These are phyloP conservation scores for Phengaris alcon DNA, from an alignment of 2,888 invertebrate species.

Conservation along the genomic window DNA sequence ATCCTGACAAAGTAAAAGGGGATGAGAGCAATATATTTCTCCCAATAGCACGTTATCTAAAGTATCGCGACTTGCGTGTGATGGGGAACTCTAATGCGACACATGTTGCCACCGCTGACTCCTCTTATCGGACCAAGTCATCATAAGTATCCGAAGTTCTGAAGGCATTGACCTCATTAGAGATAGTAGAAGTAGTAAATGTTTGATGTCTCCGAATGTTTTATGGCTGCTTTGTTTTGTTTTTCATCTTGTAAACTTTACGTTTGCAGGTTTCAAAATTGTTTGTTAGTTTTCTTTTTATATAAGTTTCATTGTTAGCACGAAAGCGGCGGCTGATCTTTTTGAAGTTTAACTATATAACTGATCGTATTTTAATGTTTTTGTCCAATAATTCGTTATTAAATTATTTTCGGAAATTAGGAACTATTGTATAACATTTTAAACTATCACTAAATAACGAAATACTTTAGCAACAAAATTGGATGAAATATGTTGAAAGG, in stretches of 20 bases:
- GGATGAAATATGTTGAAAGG: too few relatives aligned
- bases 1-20: conserved; percentile 2
- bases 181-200: background rate
- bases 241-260: background rate
- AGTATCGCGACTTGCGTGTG: background rate
- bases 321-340: too few relatives aligned
- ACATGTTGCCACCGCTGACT: conserved; percentile 3
- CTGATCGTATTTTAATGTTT: too few relatives aligned
- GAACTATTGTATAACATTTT: too few relatives aligned
- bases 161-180: conserved; percentile 8
- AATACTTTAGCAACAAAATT: too few relatives aligned
- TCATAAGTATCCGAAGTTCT: background rate
- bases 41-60: conserved; percentile 5
- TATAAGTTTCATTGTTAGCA: too few relatives aligned
- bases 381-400: too few relatives aligned
- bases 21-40: conserved; percentile 8
- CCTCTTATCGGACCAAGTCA: background rate
- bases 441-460: too few relatives aligned
- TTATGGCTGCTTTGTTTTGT: background rate
- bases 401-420: too few relatives aligned
- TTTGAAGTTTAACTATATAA: too few relatives aligned
- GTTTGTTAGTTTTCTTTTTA: too few relatives aligned
- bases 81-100: background rate
- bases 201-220: background rate
- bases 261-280: too few relatives aligned